These are phyloP conservation scores for Bergia puertoricense DNA, from an alignment of 92 coral and sea anemone species.

Conservation along the genomic window DNA sequence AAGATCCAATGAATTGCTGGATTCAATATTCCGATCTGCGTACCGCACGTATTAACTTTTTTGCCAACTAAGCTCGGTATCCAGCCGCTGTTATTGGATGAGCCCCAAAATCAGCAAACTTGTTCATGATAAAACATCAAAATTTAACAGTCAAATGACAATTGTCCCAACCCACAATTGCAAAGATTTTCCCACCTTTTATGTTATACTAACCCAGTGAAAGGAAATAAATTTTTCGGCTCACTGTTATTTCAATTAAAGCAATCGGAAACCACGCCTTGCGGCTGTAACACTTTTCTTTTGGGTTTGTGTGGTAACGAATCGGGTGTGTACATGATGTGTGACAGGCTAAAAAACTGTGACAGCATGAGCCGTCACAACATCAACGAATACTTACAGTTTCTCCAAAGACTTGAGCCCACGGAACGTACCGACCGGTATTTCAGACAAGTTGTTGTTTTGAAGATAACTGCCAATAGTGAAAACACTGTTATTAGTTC, in stretches of 20 bases:
- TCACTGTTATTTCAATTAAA: neutral
- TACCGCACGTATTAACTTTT: neutral
- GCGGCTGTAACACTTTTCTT: neutral
- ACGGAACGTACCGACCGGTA: too few relatives aligned
- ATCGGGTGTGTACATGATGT: neutral
- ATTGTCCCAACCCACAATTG: neutral
- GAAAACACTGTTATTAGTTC: neutral
- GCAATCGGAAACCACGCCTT: neutral
- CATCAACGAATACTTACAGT: neutral
- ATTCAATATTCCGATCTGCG: conserved; percentile 1
- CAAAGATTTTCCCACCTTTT: neutral
- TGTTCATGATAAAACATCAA: neutral
- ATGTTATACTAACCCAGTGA: neutral
- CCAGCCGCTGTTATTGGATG: neutral
- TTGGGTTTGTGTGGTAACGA: neutral
- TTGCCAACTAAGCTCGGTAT: neutral
- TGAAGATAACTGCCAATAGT: neutral
- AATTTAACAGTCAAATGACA: neutral
- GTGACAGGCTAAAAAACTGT: neutral
- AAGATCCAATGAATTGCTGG: conserved; percentile 10
- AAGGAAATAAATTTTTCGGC: neutral
- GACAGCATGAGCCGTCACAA: neutral
- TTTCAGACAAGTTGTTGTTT: neutral
- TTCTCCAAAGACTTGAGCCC: too few relatives aligned
- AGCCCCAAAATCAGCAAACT: neutral